Percentiles rank a stretch among this genome's conserved stretches.
Conservation (phyloP, 2,113 vertebrate species). For the Saimiri boliviensis region DNA sequence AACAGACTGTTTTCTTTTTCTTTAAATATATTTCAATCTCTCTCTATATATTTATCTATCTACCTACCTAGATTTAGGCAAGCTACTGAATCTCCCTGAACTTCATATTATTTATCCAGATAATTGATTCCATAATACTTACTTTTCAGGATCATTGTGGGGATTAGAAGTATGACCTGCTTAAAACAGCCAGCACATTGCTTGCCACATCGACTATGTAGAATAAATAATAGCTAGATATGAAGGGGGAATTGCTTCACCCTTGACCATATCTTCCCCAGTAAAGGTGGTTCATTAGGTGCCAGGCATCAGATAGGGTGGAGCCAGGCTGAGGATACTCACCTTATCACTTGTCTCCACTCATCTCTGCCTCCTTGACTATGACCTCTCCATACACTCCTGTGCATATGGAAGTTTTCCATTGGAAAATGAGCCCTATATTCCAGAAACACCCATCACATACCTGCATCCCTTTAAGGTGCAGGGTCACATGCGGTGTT, state of each 20-base stretch:
- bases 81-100: background rate
- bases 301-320: too few species aligned
- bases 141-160: background rate
- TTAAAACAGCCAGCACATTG: background rate
- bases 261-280: accelerated
- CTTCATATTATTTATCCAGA: background rate
- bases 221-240: background rate
- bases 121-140: background rate
- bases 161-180: background rate
- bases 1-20: background rate
- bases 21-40: background rate
- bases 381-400: background rate
- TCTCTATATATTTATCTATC: accelerated
- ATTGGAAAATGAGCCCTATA: accelerated
- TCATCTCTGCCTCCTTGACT: background rate
- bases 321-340: accelerated
- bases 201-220: background rate
- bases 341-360: background rate
- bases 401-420: background rate
- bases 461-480: background rate
- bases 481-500: accelerated
- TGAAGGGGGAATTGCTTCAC: background rate
- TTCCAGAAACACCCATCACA: background rate
- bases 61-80: background rate
- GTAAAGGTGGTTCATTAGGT: background rate